Conservation (phyloP, 2,797 vertebrate species). For the Protonibea diacanthus region DNA sequence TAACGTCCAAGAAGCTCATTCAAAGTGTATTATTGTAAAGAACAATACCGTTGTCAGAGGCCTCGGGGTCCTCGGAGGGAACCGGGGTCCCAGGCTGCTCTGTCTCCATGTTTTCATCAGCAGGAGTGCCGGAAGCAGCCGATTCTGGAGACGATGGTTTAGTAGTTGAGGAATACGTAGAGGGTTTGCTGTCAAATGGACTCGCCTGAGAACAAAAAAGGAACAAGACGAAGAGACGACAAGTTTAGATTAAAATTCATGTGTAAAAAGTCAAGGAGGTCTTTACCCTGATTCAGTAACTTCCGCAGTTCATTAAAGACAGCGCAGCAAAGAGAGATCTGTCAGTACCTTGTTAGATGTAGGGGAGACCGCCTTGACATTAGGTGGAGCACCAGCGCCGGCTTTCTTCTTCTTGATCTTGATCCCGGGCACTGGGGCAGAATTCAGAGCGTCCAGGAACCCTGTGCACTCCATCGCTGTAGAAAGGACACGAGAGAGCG, state of each 20-base stretch:
- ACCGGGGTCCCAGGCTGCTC: slow-evolving; percentile 93
- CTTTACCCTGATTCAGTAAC: neutral
- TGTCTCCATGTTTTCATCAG: slow-evolving; percentile 87
- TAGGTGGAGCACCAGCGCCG: slow-evolving; percentile 3
- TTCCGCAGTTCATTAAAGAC: neutral
- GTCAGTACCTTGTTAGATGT: slow-evolving; percentile 91
- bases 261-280: neutral
- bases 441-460: slow-evolving; percentile 96
- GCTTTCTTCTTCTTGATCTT: slow-evolving; percentile 98
- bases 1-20: neutral
- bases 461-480: slow-evolving; percentile 95
- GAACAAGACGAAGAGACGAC: neutral
- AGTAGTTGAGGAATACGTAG: slow-evolving; percentile 76
- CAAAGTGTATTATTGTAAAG: neutral
- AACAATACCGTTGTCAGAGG: slow-evolving; percentile 86
- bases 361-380: slow-evolving; percentile 89
- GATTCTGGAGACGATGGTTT: slow-evolving; percentile 92
- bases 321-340: neutral
- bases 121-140: slow-evolving; percentile 58
- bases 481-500: neutral
- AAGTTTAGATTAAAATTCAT: too few relatives aligned
- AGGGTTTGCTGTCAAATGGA: slow-evolving; percentile 91
- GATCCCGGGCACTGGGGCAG: slow-evolving; percentile 94
- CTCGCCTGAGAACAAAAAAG: slow-evolving; percentile 80
- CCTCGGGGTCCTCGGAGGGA: slow-evolving; percentile 91